Conservation (phyloP, 1,140 invertebrate genomes). For the Tetragnatha versicolor region DNA sequence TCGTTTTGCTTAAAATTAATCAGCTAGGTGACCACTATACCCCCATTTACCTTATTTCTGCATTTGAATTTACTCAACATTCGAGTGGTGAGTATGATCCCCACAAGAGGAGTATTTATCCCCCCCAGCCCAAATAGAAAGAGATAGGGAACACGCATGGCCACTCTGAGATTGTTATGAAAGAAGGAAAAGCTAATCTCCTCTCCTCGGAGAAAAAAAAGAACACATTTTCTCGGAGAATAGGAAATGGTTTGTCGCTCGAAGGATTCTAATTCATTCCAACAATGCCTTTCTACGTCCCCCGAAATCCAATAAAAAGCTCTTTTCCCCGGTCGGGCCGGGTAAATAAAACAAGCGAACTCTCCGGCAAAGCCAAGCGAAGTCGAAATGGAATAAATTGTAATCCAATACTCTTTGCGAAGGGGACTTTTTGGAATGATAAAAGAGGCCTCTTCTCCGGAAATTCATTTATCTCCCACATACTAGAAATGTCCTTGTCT, state of each 20-base stretch:
- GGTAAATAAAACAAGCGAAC: background rate
- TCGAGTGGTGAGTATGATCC: too few relatives aligned
- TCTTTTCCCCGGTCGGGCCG: background rate
- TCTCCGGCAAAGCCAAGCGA: background rate
- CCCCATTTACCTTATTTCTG: too few relatives aligned
- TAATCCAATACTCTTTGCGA: slow-evolving; percentile 13
- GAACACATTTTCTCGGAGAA: too few relatives aligned
- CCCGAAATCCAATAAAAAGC: background rate
- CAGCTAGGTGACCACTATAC: too few relatives aligned
- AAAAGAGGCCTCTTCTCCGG: background rate
- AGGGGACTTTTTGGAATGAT: background rate
- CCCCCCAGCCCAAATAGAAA: too few relatives aligned
- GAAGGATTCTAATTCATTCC: background rate
- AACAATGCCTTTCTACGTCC: background rate
- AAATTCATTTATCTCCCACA: background rate
- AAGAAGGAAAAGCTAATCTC: too few relatives aligned
- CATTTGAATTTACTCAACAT: too few relatives aligned
- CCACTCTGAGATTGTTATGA: too few relatives aligned
- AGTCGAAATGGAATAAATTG: background rate
- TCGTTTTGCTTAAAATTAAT: too few relatives aligned
- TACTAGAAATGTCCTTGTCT: background rate
- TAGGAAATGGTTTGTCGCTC: background rate
- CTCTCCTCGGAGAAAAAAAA: too few relatives aligned
- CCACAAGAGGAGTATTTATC: too few relatives aligned
- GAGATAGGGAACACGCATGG: too few relatives aligned